Evolutionary conservation across 2,113 vertebrate genomes (phyloP).

Genomic region (Pseudopipra pipra): DNA sequence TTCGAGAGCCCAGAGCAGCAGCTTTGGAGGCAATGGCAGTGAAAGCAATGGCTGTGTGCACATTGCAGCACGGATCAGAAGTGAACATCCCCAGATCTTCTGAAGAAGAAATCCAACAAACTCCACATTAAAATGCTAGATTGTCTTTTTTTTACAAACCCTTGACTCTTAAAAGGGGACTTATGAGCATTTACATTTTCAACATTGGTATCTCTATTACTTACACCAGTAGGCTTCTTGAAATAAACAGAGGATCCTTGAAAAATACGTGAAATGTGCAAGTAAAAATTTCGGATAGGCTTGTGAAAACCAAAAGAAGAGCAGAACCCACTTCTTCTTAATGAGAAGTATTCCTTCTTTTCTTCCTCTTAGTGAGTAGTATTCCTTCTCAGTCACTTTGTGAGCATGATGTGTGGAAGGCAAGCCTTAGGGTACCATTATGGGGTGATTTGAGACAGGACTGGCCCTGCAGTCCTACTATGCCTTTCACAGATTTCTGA

Average conservation of each 20-base stretch:
- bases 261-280: neutral
- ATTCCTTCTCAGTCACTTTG: neutral
- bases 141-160: neutral
- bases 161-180: neutral
- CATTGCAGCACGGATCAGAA: neutral
- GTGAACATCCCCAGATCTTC: neutral
- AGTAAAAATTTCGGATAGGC: neutral
- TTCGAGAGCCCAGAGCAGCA: neutral
- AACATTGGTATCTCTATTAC: neutral
- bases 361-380: neutral
- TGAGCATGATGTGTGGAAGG: neutral
- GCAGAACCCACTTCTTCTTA: neutral
- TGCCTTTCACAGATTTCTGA: neutral
- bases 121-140: neutral
- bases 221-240: neutral
- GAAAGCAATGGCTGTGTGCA: neutral
- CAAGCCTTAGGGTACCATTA: neutral
- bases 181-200: neutral
- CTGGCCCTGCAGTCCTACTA: neutral
- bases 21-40: neutral
- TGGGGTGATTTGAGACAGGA: neutral
- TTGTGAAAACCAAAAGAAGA: neutral
- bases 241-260: neutral
- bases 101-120: accelerated
- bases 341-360: neutral